These are phyloP conservation scores for Pandion haliaetus DNA, from an alignment of 2,113 vertebrate genomes.

Conservation along the genomic window DNA sequence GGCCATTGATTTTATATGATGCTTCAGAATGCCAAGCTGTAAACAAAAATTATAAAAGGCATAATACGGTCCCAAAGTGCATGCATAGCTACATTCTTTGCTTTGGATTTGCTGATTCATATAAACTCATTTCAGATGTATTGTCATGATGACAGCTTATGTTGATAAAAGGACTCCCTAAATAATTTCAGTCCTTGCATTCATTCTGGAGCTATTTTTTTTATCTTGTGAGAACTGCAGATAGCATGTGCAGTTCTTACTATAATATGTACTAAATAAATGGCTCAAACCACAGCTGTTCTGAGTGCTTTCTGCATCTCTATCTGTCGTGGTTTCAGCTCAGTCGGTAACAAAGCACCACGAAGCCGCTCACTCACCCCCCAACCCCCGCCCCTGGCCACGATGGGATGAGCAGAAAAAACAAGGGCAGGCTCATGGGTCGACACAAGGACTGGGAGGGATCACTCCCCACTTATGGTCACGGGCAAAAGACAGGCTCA, in stretches of 20 bases:
- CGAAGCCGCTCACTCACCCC: too few relatives aligned
- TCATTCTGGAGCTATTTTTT: not conserved
- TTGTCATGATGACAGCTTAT: not conserved
- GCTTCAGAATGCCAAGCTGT: not conserved
- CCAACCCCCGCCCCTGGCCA: too few relatives aligned
- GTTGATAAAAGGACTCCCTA: not conserved
- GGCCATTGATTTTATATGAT: not conserved
- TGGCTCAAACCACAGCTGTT: not conserved
- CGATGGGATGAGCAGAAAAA: too few relatives aligned
- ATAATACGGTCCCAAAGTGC: not conserved
- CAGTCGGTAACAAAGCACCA: too few relatives aligned
- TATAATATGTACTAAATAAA: not conserved
- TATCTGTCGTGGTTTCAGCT: too few relatives aligned
- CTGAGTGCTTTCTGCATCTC: not conserved
- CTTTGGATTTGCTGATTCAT: conserved; percentile 10
- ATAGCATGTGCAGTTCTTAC: not conserved
- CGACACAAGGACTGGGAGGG: too few relatives aligned
- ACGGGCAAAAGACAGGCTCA: too few relatives aligned
- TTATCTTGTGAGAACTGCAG: not conserved
- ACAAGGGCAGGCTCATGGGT: too few relatives aligned
- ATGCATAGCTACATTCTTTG: not conserved
- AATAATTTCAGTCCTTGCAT: not conserved
- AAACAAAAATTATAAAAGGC: conserved; percentile 6
- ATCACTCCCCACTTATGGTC: too few relatives aligned
- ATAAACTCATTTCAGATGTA: not conserved